Base-by-base conservation (phyloP, 2,888 invertebrate genomes). In the Liopterus haemorrhoidalis region DNA sequence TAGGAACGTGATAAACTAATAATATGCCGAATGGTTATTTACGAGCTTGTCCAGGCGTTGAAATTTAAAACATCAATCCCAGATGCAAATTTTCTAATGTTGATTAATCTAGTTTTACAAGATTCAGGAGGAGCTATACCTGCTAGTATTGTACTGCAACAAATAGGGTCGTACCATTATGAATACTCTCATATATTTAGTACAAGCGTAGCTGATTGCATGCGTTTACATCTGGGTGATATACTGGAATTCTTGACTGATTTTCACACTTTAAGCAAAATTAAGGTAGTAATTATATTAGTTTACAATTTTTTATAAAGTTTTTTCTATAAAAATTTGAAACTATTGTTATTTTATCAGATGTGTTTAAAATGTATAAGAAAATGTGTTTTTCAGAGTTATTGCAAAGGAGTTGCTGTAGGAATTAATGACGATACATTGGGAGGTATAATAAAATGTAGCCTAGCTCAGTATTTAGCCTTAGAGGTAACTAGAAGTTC, bases 391-490 rank as follows among this genome's bases (percentile, higher is more conserved):
- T n/a, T n/a, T 49, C 55, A 83, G 81, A 82, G 79, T 58, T 82
- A 81, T 59, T 77, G 76, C 59, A 85, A 83, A 66, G 82, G 81
- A 3, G 69, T 71, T 40, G 66, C 69, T 16, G 70, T 76, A 50
- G 73, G 90, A 45, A 70, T 93, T 48, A 91, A 94, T 65, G 95
- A 96, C 67, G 96, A 97, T 66, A 95, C 96, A 0, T 71, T 99
- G 18, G 97, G 97, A 1, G 95, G 95, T 1, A 88, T 93, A 37
- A 76, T 99, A 41, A 99, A 99, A 70, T 93, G 95, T 28, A 94
- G 92, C 16, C 81, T 97, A 32, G 92, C 96, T 0, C 90, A 91
- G 66, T 90, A 86, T 67, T 76, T 96, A 40, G 93, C 97, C 1
- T 71, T 96, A 64, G 97, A 99, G 72, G 85, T 99, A 63, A 89